phyloP scores from a whole-genome alignment of 2,113 vertebrate genomes.

The Astur gentilis region DNA sequence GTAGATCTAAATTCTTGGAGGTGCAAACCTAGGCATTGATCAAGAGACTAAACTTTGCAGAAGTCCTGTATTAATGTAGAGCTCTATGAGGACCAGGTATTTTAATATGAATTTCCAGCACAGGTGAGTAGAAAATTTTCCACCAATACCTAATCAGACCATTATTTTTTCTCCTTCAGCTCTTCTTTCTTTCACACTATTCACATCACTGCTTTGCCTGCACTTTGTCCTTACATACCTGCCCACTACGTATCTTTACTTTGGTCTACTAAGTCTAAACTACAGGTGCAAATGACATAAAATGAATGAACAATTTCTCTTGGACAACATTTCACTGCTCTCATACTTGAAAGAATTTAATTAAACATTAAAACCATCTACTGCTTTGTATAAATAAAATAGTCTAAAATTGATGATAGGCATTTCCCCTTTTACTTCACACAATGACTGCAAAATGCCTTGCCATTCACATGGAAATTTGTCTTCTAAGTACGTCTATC shows the following conservation, averaged over 20 bases:
- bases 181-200: not conserved
- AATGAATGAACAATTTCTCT: not conserved
- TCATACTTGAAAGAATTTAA: not conserved
- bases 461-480: conserved; percentile 5
- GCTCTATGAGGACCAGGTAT: not conserved
- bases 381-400: not conserved
- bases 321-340: not conserved
- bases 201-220: not conserved
- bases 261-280: not conserved
- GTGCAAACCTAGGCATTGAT: not conserved
- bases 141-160: not conserved
- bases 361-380: not conserved
- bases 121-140: not conserved
- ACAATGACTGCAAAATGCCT: not conserved
- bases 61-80: not conserved
- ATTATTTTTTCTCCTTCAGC: not conserved
- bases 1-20: not conserved
- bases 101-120: not conserved
- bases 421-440: not conserved
- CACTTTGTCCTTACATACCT: not conserved
- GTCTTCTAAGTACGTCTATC: not conserved
- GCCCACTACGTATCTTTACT: not conserved
- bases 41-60: not conserved
- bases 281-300: not conserved
- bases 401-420: not conserved